Evolutionary conservation across 2,888 invertebrate genomes (phyloP).

Genomic region (Megalurothrips usitatus): DNA sequence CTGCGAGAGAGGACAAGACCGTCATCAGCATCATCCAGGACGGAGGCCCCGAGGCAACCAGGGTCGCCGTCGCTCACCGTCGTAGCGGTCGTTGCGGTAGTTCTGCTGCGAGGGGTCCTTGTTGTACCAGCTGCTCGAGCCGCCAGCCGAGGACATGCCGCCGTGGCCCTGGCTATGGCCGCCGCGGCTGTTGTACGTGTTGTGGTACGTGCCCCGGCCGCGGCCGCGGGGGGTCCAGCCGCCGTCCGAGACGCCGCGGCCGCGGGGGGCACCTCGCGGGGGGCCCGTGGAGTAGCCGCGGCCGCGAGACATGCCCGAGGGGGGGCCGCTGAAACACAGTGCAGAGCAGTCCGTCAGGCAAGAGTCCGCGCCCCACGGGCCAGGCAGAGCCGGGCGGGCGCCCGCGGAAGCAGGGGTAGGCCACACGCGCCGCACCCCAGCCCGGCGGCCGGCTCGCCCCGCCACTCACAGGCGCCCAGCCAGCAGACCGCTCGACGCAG

Average conservation of each 20-base stretch:
- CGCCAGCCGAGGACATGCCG: background rate
- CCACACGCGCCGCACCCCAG: background rate
- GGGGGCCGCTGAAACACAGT: background rate
- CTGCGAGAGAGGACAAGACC: background rate
- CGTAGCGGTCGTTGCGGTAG: background rate
- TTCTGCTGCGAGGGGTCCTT: background rate
- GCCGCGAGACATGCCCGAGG: background rate
- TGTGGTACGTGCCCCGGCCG: background rate
- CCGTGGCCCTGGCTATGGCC: background rate
- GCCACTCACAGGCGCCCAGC: background rate
- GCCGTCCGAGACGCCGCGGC: slow-evolving; percentile 6
- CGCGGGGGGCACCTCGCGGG: background rate
- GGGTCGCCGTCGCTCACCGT: background rate
- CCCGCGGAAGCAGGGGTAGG: background rate
- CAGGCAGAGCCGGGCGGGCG: background rate
- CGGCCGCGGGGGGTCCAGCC: background rate
- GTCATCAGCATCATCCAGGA: background rate
- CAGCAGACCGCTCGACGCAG: background rate
- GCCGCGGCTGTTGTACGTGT: background rate
- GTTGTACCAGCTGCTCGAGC: background rate
- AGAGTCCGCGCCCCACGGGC: background rate
- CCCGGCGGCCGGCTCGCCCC: background rate
- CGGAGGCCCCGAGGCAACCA: background rate
- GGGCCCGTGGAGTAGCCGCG: background rate
- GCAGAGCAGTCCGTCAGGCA: background rate